Evolutionary conservation across 1,140 invertebrate genomes (phyloP).

Genomic region (Conus betulinus): DNA sequence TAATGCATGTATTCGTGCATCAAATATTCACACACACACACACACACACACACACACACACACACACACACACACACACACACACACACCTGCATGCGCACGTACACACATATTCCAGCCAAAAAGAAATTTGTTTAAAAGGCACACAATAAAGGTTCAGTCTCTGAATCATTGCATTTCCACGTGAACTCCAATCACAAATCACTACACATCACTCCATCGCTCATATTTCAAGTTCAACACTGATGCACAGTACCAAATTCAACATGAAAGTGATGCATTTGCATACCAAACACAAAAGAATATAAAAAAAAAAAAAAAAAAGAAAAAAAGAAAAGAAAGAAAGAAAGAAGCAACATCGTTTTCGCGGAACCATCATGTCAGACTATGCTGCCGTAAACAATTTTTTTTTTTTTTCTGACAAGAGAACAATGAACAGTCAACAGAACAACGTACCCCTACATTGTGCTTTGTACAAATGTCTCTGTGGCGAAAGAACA

Average conservation of each 20-base stretch:
- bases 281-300: background rate
- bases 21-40: background rate
- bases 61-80: slow-evolving; percentile 2
- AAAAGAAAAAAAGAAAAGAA: background rate
- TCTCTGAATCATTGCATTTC: background rate
- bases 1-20: too few species aligned
- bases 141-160: background rate
- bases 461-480: too few species aligned
- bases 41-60: background rate
- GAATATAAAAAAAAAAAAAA: too few species aligned
- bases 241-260: background rate
- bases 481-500: too few species aligned
- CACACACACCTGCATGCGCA: background rate
- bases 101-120: background rate
- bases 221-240: background rate
- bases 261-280: background rate
- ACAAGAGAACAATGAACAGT: too few species aligned
- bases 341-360: background rate
- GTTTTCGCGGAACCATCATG: background rate
- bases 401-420: background rate
- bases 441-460: too few species aligned
- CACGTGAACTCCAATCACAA: background rate
- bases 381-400: background rate
- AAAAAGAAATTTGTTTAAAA: background rate
- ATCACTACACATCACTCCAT: background rate